A percentile compares a stretch with the other conserved stretches of the same genome.
Conservation (phyloP, 1,140 invertebrate genomes). For the Meloidogyne chitwoodi region DNA sequence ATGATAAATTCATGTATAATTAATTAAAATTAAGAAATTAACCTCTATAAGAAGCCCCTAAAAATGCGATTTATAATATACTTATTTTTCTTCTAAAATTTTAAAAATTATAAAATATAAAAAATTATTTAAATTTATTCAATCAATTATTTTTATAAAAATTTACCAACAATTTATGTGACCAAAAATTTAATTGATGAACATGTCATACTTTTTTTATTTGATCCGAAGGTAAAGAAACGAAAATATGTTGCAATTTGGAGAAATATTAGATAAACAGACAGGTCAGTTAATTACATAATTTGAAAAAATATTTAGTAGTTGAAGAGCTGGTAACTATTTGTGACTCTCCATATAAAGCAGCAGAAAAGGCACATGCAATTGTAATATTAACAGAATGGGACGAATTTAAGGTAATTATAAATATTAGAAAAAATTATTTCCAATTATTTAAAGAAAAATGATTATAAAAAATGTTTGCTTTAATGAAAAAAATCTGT, state of each 20-base stretch:
- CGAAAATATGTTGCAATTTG: slow-evolving; percentile 56
- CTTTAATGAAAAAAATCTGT: slow-evolving; percentile 92
- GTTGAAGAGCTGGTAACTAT: slow-evolving; percentile 69
- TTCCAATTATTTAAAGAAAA: not conserved
- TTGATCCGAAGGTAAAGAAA: slow-evolving; percentile 81
- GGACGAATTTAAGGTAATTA: slow-evolving; percentile 93
- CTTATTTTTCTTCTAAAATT: no score
- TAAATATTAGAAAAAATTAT: slow-evolving; percentile 16
- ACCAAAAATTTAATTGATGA: slow-evolving; percentile 87
- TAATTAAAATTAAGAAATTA: no score
- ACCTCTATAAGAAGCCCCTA: no score
- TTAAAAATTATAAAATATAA: no score
- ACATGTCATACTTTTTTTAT: slow-evolving; percentile 86
- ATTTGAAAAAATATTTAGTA: not conserved
- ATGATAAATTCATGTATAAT: no score
- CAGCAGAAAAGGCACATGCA: slow-evolving; percentile 81
- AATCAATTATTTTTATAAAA: no score
- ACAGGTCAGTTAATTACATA: not conserved
- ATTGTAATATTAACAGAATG: slow-evolving; percentile 96
- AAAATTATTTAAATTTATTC: no score
- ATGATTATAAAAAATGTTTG: slow-evolving; percentile 81
- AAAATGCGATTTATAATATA: no score
- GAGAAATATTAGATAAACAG: slow-evolving; percentile 21
- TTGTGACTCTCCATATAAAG: slow-evolving; percentile 76
- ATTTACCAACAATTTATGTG: slow-evolving; percentile 89